These are phyloP conservation scores for Thunnus albacares DNA, from an alignment of 2,797 vertebrate genomes.

Conservation along the genomic window DNA sequence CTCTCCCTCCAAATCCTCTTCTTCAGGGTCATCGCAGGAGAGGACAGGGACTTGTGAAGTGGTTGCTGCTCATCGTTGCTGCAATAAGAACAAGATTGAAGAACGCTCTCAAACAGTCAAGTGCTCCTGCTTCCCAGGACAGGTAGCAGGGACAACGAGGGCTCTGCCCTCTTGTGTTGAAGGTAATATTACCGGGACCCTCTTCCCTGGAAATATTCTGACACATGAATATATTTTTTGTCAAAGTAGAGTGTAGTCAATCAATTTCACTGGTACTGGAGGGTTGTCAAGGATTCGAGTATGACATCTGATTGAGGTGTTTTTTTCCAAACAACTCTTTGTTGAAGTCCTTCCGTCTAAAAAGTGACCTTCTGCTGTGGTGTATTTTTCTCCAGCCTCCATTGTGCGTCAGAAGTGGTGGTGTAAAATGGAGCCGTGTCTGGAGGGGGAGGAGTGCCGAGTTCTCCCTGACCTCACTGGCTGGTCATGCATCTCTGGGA, in stretches of 20 bases:
- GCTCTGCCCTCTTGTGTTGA: conserved; percentile 96
- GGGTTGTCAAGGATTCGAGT: conserved; percentile 37
- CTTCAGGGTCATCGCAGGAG: conserved; percentile 88
- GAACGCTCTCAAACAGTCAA: conserved; percentile 96
- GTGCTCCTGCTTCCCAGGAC: conserved; percentile 96
- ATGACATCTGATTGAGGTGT: conserved; percentile 52
- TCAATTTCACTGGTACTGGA: conserved; percentile 26
- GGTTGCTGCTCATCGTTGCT: conserved; percentile 94
- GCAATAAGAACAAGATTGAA: conserved; percentile 97
- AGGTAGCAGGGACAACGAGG: conserved; percentile 95
- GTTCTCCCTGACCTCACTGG: conserved; percentile 86
- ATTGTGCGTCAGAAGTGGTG: conserved; percentile 87
- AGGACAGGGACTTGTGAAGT: conserved; percentile 96
- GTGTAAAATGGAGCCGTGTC: conserved; percentile 87
- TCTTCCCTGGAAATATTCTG: conserved; percentile 40
- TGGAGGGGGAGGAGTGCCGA: conserved; percentile 83
- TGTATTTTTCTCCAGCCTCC: conserved; percentile 75
- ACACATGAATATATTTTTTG: conserved; percentile 48
- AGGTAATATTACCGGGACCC: conserved; percentile 79
- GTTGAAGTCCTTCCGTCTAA: conserved; percentile 46
- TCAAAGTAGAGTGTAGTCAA: conserved; percentile 28
- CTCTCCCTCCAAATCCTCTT: conserved; percentile 42
- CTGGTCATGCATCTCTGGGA: conserved; percentile 86
- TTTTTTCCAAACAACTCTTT: conserved; percentile 43
- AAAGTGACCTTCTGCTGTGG: conserved; percentile 66